Percentiles rank a stretch among this genome's conserved stretches.
Evolutionary conservation across 64 coral and sea anemone genomes (phyloP).

Genomic region (Actinia tenebrosa): DNA sequence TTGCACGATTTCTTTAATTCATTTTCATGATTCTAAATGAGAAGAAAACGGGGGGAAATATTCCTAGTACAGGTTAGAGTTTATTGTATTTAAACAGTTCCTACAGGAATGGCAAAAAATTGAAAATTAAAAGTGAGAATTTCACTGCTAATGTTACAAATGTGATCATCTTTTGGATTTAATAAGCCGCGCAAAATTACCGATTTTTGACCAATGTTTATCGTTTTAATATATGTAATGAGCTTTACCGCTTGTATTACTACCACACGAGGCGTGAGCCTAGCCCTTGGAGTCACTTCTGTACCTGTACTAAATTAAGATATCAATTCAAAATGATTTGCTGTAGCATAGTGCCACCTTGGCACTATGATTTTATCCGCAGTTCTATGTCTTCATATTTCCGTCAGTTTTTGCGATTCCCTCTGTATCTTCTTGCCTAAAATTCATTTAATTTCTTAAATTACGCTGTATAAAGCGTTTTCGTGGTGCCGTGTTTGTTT

Average conservation of each 20-base stretch:
- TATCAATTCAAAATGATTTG: background rate
- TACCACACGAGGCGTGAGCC: background rate
- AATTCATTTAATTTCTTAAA: background rate
- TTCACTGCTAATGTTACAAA: background rate
- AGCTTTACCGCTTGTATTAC: background rate
- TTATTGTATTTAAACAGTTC: background rate
- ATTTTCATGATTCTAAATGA: background rate
- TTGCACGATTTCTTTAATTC: background rate
- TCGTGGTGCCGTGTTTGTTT: background rate
- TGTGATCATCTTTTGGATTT: background rate
- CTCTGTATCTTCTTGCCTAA: background rate
- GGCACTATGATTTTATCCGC: background rate
- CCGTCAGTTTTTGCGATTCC: background rate
- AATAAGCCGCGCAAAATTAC: background rate
- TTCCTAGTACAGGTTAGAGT: background rate
- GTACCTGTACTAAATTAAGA: background rate
- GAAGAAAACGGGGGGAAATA: background rate
- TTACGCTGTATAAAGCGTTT: background rate
- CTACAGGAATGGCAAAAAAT: background rate
- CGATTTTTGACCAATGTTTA: background rate
- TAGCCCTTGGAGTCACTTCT: background rate
- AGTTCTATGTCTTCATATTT: background rate
- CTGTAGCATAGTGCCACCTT: background rate
- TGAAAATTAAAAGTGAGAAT: background rate
- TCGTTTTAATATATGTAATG: conserved; percentile 6